These are phyloP conservation scores for Eleutherodactylus coqui DNA, from an alignment of 2,797 vertebrate genomes.

Conservation along the genomic window DNA sequence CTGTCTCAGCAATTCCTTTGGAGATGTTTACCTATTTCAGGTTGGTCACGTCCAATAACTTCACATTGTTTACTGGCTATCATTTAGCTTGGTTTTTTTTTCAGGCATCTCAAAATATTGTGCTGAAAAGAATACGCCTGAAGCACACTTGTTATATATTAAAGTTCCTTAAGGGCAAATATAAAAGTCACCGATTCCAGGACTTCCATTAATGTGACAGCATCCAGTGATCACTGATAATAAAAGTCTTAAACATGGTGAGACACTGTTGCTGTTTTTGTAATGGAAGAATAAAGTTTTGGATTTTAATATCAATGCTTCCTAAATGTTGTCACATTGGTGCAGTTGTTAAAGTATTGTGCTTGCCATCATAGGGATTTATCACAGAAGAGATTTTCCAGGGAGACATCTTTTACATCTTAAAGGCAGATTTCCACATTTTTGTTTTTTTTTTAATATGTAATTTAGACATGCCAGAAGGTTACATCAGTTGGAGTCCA, in stretches of 20 bases:
- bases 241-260: too few species aligned
- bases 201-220: too few species aligned
- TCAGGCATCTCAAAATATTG: background rate
- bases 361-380: background rate
- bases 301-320: too few species aligned
- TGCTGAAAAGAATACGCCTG: too few species aligned
- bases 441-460: background rate
- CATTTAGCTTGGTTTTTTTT: background rate
- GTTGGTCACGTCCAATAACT: conserved; percentile 69
- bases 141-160: too few species aligned
- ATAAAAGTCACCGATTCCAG: too few species aligned
- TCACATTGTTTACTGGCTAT: background rate
- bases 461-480: background rate
- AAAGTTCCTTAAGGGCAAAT: too few species aligned
- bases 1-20: conserved; percentile 94
- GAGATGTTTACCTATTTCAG: conserved; percentile 94
- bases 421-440: background rate
- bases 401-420: background rate
- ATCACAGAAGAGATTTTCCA: background rate
- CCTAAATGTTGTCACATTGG: too few species aligned
- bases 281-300: too few species aligned
- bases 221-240: too few species aligned
- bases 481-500: background rate
- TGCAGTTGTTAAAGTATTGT: too few species aligned
- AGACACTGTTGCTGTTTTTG: too few species aligned